Percentiles rank a stretch among this genome's conserved stretches.
These are phyloP conservation scores for Dendrophyllia cribrosa DNA, from an alignment of 64 coral and sea anemone species.

Conservation along the genomic window DNA sequence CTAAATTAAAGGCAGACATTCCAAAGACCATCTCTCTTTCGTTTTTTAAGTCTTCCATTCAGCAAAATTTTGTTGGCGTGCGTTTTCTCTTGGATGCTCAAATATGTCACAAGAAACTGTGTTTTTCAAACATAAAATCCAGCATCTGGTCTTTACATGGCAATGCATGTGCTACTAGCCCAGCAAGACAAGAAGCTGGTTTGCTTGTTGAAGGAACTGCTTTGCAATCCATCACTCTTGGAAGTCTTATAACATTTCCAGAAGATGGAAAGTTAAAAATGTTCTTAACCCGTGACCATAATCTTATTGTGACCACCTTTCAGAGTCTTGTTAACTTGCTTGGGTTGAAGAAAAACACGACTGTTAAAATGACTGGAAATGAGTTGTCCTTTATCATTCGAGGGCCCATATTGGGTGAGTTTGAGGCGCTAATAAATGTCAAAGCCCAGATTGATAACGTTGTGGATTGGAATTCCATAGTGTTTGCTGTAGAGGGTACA, in stretches of 20 bases:
- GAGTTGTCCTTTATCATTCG: not conserved
- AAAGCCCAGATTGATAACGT: not conserved
- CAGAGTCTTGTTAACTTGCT: not conserved
- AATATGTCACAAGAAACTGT: not conserved
- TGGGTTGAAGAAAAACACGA: not conserved
- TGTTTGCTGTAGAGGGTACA: not conserved
- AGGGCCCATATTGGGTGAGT: not conserved
- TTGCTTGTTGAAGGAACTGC: constrained; percentile 16
- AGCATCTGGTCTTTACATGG: not conserved
- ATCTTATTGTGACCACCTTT: not conserved
- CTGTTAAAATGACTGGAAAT: constrained; percentile 2
- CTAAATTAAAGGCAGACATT: not conserved
- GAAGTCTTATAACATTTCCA: not conserved
- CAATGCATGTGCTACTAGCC: not conserved
- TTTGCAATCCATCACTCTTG: not conserved
- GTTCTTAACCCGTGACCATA: not conserved
- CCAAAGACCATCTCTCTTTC: constrained; percentile 12
- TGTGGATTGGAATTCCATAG: not conserved
- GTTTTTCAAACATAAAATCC: not conserved
- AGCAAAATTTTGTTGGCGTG: not conserved
- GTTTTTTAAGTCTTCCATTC: not conserved
- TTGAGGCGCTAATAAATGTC: constrained; percentile 6
- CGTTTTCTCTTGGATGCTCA: not conserved
- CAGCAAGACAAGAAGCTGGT: not conserved
- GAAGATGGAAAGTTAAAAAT: not conserved